A percentile compares a stretch with the other conserved stretches of the same genome.
Evolutionary conservation across 2,113 vertebrate genomes (phyloP).

Genomic region (Etheostoma spectabile): DNA sequence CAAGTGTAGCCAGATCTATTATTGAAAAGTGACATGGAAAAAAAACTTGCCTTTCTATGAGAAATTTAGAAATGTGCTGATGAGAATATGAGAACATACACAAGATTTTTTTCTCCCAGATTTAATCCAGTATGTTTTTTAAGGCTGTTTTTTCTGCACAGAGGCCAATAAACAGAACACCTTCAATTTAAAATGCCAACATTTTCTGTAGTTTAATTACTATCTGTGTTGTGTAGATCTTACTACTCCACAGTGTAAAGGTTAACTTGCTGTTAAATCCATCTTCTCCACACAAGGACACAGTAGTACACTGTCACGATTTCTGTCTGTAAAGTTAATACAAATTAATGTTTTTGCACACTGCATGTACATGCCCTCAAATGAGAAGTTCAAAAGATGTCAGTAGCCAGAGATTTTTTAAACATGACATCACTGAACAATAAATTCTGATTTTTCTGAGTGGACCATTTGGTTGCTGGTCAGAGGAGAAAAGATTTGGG

Average conservation of each 20-base stretch:
- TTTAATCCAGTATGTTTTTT: background rate
- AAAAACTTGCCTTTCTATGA: background rate
- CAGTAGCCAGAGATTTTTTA: background rate
- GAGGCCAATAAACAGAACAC: background rate
- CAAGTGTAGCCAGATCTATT: slow-evolving; percentile 14
- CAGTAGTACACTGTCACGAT: background rate
- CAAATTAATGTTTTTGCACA: background rate
- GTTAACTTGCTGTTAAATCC: background rate
- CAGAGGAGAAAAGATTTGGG: background rate
- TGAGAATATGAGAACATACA: background rate
- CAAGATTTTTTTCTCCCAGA: background rate
- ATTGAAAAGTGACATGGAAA: background rate
- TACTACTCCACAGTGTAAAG: background rate
- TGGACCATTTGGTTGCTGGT: background rate
- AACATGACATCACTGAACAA: background rate
- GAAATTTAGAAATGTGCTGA: background rate
- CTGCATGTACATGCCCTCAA: background rate
- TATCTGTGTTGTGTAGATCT: background rate
- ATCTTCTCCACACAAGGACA: background rate
- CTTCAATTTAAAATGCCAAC: background rate
- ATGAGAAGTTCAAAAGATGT: background rate
- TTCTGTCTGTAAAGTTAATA: background rate
- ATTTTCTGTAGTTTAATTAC: background rate
- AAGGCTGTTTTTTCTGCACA: background rate
- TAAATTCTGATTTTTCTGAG: background rate